phyloP scores from a whole-genome alignment of 23 tunicate genomes.

The Oikopleura dioica region DNA sequence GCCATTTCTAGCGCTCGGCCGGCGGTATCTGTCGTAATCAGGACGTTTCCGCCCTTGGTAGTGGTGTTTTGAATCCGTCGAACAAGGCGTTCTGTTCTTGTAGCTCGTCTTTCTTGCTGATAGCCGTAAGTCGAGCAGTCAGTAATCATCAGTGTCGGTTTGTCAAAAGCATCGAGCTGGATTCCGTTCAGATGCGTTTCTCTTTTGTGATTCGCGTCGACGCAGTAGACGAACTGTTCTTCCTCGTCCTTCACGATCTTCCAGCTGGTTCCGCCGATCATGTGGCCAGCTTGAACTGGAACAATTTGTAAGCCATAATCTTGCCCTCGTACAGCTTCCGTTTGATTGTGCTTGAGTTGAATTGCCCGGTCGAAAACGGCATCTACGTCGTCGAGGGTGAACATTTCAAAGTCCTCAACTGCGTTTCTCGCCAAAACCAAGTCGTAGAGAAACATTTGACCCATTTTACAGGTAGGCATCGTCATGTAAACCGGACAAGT shows the following conservation, averaged over 20 bases:
- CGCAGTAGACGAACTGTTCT: conserved; percentile 76
- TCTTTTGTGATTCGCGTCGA: conserved; percentile 64
- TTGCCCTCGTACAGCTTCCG: conserved; percentile 25
- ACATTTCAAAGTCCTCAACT: conserved; percentile 45
- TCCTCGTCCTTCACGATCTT: conserved; percentile 81
- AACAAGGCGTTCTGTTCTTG: conserved; percentile 44
- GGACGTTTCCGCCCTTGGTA: conserved; percentile 63
- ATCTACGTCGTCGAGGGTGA: conserved; percentile 74
- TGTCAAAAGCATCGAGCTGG: background rate
- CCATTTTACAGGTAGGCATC: conserved; percentile 80
- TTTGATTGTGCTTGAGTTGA: conserved; percentile 81
- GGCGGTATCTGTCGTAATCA: conserved; percentile 82
- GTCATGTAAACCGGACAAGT: conserved; percentile 90
- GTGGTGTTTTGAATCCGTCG: conserved; percentile 50
- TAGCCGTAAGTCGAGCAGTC: conserved; percentile 68
- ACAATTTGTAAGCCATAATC: conserved; percentile 65
- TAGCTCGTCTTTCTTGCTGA: conserved; percentile 45
- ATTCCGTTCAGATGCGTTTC: conserved; percentile 39
- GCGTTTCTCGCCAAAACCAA: conserved; percentile 22
- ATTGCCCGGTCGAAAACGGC: conserved; percentile 49
- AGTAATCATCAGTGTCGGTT: conserved; percentile 31
- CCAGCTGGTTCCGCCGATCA: conserved; percentile 96
- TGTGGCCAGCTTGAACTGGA: conserved; percentile 85
- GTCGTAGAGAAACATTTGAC: conserved; percentile 78
- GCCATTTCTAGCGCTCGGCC: conserved; percentile 92